Evolutionary conservation across 2,888 invertebrate genomes (phyloP).

Genomic region (Drosophila eohydei): DNA sequence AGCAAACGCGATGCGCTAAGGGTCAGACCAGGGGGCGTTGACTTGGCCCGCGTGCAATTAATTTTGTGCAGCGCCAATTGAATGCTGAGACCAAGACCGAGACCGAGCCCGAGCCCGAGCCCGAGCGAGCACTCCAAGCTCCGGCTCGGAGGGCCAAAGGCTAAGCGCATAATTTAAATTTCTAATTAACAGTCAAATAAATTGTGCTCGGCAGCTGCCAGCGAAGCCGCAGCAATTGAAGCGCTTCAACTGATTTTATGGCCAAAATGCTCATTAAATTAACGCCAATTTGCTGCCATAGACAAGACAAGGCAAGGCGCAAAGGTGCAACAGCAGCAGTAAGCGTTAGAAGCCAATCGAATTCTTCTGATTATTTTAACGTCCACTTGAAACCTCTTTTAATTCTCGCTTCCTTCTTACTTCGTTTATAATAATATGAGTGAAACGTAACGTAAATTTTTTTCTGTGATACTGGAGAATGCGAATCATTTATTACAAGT

Average conservation of each 20-base stretch:
- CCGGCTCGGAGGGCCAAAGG: conserved; percentile 48
- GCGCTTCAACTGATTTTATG: conserved; percentile 68
- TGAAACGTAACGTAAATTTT: neutral
- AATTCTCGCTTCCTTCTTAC: neutral
- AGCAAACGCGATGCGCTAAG: conserved; percentile 58
- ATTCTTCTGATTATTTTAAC: conserved; percentile 13
- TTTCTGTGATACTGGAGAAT: neutral
- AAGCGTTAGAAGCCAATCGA: conserved; percentile 30
- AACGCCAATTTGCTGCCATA: conserved; percentile 66
- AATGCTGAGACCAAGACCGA: conserved; percentile 40
- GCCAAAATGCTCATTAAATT: conserved; percentile 72
- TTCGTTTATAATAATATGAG: neutral
- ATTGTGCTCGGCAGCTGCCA: conserved; percentile 63
- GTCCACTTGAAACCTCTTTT: neutral
- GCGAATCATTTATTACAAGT: neutral
- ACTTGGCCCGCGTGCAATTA: conserved; percentile 61
- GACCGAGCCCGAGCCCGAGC: conserved; percentile 4
- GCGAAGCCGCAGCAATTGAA: conserved; percentile 61
- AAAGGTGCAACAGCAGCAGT: conserved; percentile 23
- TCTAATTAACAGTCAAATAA: conserved; percentile 79
- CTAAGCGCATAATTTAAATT: conserved; percentile 77
- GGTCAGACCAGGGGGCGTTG: conserved; percentile 28
- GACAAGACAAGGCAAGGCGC: conserved; percentile 45
- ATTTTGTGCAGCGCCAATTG: conserved; percentile 72
- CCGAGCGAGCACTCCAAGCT: conserved; percentile 12